Evolutionary conservation across 2,113 vertebrate genomes (phyloP), one percentile per base, ranked within the genome.

Genomic region (Poecile atricapillus): DNA sequence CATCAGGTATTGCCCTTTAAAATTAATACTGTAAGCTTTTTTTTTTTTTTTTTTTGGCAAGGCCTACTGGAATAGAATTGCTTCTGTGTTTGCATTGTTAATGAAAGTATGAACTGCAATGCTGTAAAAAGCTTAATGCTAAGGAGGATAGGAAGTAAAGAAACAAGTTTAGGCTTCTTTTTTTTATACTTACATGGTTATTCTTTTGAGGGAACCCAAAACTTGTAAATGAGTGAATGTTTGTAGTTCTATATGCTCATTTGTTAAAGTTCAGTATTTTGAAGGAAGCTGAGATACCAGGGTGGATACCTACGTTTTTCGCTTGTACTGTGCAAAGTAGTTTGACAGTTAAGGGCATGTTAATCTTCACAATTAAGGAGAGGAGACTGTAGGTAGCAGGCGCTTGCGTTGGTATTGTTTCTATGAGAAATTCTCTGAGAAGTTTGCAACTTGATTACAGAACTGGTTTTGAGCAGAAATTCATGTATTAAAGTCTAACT

Each of bases 151-250:
- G 31, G 16, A 77, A 53, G 30, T 55, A 73, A 79, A 79, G 31
- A 76, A 68, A 35, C 8, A 82, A 52, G 5, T 60, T 62, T 11
- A 31, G 10, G 5, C 2, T 0, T 0, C 35, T 39, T 39, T 10
- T 39, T 84, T 83, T 73, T 35, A 30, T 80, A n/a, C n/a, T 62
- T 89, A 20, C 0, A 1, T 64, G 30, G 5, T 74, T 93, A 35
- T 33, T 86, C 23, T 94, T 77, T 44, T n/a, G 37, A 90, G 39
- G 43, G 18, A 91, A 50, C 60, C 39, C 8, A 58, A 16, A 27
- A 50, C 58, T 65, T 81, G 13, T 60, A 33, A 63, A 11, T 69
- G 43, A 44, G 50, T 55, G 27, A 50, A 79, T 55, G 12, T 44
- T 85, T 39, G 3, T 28, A 31, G 50, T 59, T 96, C 25, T 1